Conservation (phyloP, 2,113 vertebrate species). For the Protobothrops mucrosquamatus region DNA sequence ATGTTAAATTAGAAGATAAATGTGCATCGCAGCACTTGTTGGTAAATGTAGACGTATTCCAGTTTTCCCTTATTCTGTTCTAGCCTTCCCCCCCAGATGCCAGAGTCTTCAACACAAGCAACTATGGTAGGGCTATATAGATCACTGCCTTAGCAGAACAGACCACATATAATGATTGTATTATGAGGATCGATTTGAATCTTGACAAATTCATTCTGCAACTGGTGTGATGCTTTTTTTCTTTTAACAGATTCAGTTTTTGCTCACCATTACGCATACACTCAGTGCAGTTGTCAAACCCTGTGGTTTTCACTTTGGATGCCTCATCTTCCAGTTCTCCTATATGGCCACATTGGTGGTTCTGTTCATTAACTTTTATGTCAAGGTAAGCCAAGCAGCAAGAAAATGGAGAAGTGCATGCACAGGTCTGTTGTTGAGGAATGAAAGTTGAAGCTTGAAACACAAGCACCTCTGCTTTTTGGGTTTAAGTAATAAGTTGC, state of each 20-base stretch:
- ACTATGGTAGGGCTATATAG: not conserved
- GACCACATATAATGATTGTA: not conserved
- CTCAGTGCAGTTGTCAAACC: conserved; percentile 79
- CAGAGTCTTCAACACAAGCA: not conserved
- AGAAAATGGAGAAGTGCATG: not conserved
- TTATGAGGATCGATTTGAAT: not conserved
- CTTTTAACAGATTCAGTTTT: conserved; percentile 77
- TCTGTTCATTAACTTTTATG: conserved; percentile 85
- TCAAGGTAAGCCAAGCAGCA: conserved; percentile 74
- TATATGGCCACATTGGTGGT: conserved; percentile 85
- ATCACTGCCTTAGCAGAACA: not conserved
- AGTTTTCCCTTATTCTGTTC: not conserved
- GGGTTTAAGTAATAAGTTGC: not conserved
- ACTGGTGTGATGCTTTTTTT: not conserved
- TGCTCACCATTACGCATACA: conserved; percentile 84
- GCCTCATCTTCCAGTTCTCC: conserved; percentile 84
- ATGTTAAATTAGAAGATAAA: not conserved
- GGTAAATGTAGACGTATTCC: not conserved
- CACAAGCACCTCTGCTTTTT: rapidly evolving
- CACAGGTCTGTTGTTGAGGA: not conserved
- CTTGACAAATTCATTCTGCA: not conserved
- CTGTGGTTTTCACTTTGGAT: conserved; percentile 84
- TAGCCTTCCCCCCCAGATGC: not conserved
- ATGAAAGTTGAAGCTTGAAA: rapidly evolving
- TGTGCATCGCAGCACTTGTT: not conserved